Base-by-base conservation (phyloP, 1,140 invertebrate species). In the Condylostylus longicornis region DNA sequence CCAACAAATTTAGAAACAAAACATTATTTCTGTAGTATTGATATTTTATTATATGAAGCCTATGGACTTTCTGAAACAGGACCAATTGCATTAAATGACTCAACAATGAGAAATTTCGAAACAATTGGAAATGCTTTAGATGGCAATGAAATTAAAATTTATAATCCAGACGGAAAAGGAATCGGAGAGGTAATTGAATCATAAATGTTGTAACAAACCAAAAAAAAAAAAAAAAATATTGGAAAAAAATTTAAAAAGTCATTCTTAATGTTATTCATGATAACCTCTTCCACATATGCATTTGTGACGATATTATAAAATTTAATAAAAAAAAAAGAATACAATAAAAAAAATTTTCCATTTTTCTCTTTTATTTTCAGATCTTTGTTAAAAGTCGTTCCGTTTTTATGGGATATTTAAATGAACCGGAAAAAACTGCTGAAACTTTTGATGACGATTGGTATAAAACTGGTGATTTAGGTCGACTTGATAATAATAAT, bases 31-130 rank as follows among this genome's bases (percentile, higher is more conserved):
- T 60, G 82, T 42, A 84, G 82, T 38, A 64, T 94, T 2, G 82
- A 93, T 53, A 78, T 94, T 30, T 75, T 77, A 12, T 67, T 94
- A 29, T 66, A 78, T 53, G 83, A 88, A 41, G 77, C 71, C 2
- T 87, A 81, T 47, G 83, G 83, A 27, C 86, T 91, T 84, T 89
- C 84, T 28, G 87, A 94, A 62, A 74, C 74, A 5, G 64, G 72
- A 36, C 69, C 72, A 3, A 45, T 82, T 18, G 70, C 66, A 28
- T 46, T 49, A n/a, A 45, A 57, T 14, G 53, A 64, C 14, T 56
- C 62, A 27, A 75, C 67, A 40, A 71, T 69, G 41, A 42, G 86
- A 22, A 73, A 75, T 22, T 44, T 85, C 10, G 71, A 75, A 21
- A 73, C 75, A 34, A 71, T 79, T 33, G 85, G 85, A n/a, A 67